Base-by-base conservation (phyloP, 2,888 invertebrate species). In the Callosobruchus maculatus region DNA sequence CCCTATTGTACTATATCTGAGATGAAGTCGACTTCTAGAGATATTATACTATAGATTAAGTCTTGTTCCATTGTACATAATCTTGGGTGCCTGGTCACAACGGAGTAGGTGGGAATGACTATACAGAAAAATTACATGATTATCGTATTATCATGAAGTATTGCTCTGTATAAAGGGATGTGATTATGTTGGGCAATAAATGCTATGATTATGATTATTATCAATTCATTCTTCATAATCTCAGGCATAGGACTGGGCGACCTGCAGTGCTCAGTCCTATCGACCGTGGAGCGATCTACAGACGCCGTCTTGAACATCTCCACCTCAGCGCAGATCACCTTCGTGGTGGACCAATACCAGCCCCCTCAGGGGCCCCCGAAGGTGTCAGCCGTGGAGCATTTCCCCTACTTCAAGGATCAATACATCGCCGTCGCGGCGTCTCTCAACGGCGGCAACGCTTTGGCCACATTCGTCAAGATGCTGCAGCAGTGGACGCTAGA, bases 291-390 rank as follows among this genome's bases (percentile, higher is more conserved):
- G 81, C 88, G 88, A 75, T 85, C 87, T 74, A 88, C 90, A 73
- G 93, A 93, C 84, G 92, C 93, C 78, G 93, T 95, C 67, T 86
- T 96, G 77, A 96, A 96, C 84, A 93, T 97, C 83, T 95, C 96
- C 67, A 97, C 96, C 4, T 96, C 96, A 2, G 94, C 95, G 26
- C 96, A 97, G 87, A 88, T 96, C 72, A 92, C 93, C 0, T 93
- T 94, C 83, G 90, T 94, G n/a, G 91, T 90, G 30, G 88, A 91
- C 74, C 86, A 86, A 21, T 90, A 90, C 76, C 85, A 87, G 74
- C 89, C 90, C 75, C 78, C 78, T 66, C 79, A 78, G 21, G 82
- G 83, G 7, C 82, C 84, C 21, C 84, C 84, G 1, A 74, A 79
- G 70, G 74, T 81, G 22, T 79, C 87, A 70, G 89, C 92, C 72